Percentiles rank a stretch among this genome's conserved stretches.
Evolutionary conservation across 2,113 vertebrate species (phyloP).

Genomic region (Jacana jacana): DNA sequence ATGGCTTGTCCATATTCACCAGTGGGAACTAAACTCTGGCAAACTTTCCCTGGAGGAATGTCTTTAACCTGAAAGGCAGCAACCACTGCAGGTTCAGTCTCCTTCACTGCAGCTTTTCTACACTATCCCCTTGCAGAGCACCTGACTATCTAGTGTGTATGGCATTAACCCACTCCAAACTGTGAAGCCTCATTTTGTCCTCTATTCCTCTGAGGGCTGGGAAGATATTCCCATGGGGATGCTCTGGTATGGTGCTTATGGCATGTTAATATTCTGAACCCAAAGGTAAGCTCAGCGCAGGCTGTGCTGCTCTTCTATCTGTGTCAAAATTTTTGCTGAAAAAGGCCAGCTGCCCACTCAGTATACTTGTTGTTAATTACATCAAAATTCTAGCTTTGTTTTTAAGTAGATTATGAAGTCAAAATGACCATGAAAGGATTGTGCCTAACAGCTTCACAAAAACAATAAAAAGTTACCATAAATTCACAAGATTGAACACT

Average conservation of each 20-base stretch:
- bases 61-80: not conserved
- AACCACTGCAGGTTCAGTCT: not conserved
- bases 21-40: not conserved
- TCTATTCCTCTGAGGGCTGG: not conserved
- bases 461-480: not conserved
- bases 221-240: not conserved
- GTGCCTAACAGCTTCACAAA: not conserved
- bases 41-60: not conserved
- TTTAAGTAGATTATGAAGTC: not conserved
- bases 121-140: accelerated
- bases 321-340: not conserved
- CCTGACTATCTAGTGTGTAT: accelerated
- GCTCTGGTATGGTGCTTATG: accelerated
- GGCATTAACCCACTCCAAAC: not conserved
- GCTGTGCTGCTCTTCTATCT: not conserved
- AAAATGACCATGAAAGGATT: not conserved
- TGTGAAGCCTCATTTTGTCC: not conserved
- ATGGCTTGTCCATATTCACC: not conserved
- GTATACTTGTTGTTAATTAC: not conserved
- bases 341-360: not conserved
- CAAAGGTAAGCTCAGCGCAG: not conserved
- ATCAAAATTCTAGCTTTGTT: not conserved
- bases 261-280: not conserved
- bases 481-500: not conserved
- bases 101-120: not conserved